Evolutionary conservation across 2,113 vertebrate genomes (phyloP).

Genomic region (Rhabdomys dilectus): DNA sequence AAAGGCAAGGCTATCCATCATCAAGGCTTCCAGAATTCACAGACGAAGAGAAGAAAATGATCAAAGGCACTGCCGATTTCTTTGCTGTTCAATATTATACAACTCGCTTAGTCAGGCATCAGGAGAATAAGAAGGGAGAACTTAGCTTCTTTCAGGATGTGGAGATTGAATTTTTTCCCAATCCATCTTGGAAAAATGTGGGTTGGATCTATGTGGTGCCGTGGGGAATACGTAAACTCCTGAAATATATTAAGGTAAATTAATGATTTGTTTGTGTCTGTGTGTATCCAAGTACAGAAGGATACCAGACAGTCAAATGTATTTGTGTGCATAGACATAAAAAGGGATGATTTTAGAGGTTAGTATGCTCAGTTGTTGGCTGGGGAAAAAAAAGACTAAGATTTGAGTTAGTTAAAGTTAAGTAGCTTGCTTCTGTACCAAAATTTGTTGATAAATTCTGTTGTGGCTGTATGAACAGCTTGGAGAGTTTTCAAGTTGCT

Average conservation of each 20-base stretch:
- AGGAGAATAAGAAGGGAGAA: slow-evolving; percentile 61
- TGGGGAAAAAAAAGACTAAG: background rate
- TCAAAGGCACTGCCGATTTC: slow-evolving; percentile 90
- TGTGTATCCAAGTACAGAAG: background rate
- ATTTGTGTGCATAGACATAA: background rate
- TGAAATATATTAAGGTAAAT: slow-evolving; percentile 90
- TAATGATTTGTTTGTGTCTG: background rate
- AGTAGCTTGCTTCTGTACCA: background rate
- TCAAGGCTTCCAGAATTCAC: slow-evolving; percentile 88
- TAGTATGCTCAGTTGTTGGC: background rate
- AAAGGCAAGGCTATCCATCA: slow-evolving; percentile 80
- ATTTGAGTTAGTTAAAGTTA: background rate
- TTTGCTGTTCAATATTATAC: slow-evolving; percentile 93
- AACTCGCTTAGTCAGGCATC: slow-evolving; percentile 84
- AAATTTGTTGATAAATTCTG: background rate
- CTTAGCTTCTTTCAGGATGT: slow-evolving; percentile 81
- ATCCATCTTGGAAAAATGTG: slow-evolving; percentile 88
- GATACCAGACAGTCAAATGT: background rate
- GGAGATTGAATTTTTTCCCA: slow-evolving; percentile 82
- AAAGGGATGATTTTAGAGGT: background rate
- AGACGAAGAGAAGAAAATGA: slow-evolving; percentile 84
- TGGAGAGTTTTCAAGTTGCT: background rate
- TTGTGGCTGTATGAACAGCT: background rate
- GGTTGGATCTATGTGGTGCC: slow-evolving; percentile 88
- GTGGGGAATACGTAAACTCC: slow-evolving; percentile 86